These are phyloP conservation scores for Exaiptasia diaphana DNA, from an alignment of 64 coral and sea anemone species.

Conservation along the genomic window DNA sequence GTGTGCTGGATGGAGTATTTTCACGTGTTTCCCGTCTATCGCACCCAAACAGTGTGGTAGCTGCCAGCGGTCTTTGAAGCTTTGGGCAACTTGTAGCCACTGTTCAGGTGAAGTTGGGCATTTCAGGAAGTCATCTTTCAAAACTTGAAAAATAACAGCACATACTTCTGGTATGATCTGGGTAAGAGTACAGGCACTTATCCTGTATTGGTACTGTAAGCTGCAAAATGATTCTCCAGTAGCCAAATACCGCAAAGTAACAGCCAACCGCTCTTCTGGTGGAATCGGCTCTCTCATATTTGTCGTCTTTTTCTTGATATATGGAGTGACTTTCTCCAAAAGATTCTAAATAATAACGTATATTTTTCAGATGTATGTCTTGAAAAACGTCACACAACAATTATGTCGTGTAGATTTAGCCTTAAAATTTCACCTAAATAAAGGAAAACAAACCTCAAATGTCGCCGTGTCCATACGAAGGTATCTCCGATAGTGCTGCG, in stretches of 20 bases:
- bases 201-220: conserved; percentile 39
- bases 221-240: conserved; percentile 39
- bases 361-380: too few species aligned
- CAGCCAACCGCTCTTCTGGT: conserved; percentile 31
- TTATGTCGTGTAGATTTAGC: too few species aligned
- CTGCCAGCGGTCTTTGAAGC: conserved; percentile 58
- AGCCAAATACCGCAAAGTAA: conserved; percentile 13
- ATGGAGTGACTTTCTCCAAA: too few species aligned
- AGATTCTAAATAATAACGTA: too few species aligned
- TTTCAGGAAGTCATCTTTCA: not conserved
- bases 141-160: not conserved
- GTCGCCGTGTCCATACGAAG: conserved; percentile 48
- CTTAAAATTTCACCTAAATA: too few species aligned
- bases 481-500: conserved; percentile 30
- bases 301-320: conserved; percentile 48
- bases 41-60: conserved; percentile 64
- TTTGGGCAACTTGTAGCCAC: conserved; percentile 35
- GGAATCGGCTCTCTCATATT: conserved; percentile 44
- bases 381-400: too few species aligned
- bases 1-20: conserved; percentile 14
- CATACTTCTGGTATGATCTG: conserved; percentile 30
- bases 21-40: conserved; percentile 57
- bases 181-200: conserved; percentile 24
- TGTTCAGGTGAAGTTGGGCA: conserved; percentile 16
- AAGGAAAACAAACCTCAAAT: conserved; percentile 62